Percentiles rank a stretch among this genome's conserved stretches.
Evolutionary conservation across 2,113 vertebrate species (phyloP).

Genomic region (Mixornis gularis): DNA sequence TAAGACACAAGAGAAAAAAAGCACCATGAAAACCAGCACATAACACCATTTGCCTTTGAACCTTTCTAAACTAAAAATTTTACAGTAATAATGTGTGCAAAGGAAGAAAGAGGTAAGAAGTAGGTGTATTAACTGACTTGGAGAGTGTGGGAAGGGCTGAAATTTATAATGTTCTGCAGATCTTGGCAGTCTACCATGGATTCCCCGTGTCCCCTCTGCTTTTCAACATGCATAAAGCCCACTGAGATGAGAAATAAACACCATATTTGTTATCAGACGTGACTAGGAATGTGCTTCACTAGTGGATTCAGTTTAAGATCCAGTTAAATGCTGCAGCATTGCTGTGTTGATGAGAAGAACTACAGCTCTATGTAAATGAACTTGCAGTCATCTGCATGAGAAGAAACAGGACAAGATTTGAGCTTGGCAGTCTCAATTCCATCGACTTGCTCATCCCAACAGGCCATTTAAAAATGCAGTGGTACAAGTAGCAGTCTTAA

Average conservation of each 20-base stretch:
- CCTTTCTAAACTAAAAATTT: neutral
- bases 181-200: slow-evolving; percentile 35
- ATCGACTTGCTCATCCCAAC: neutral
- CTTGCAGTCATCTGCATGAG: neutral
- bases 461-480: neutral
- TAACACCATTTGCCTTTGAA: neutral
- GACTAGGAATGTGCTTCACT: neutral
- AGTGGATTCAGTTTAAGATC: neutral
- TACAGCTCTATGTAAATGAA: neutral
- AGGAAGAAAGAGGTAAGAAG: slow-evolving; percentile 18
- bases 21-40: neutral
- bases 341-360: neutral
- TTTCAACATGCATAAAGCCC: slow-evolving; percentile 25
- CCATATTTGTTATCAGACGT: neutral
- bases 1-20: neutral
- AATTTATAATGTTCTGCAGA: slow-evolving; percentile 29
- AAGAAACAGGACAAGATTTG: neutral
- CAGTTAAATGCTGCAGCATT: neutral
- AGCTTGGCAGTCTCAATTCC: neutral
- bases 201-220: slow-evolving; percentile 37
- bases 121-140: slow-evolving; percentile 44
- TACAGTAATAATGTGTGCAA: neutral
- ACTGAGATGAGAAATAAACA: slow-evolving; percentile 43
- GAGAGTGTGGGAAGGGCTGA: slow-evolving; percentile 31
- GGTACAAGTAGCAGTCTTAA: neutral